phyloP scores from a whole-genome alignment of 2,113 vertebrate species.

The Drymodes brunneopygia region DNA sequence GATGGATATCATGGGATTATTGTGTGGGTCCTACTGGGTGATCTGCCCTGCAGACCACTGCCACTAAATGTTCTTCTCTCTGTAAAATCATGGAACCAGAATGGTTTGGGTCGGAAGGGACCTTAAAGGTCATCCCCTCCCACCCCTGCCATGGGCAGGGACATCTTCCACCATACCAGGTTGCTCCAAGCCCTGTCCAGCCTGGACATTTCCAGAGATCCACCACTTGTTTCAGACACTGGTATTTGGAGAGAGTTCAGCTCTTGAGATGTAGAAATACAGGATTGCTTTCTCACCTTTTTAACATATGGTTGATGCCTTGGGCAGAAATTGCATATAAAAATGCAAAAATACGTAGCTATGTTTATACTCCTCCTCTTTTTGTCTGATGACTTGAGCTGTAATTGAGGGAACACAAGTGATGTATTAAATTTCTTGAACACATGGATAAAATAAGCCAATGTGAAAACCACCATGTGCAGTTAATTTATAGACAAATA shows the following conservation, averaged over 20 bases:
- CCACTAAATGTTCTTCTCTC: neutral
- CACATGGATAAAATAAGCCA: constrained; percentile 58
- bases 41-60: neutral
- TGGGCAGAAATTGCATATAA: neutral
- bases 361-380: neutral
- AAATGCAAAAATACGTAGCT: neutral
- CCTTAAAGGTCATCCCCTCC: neutral
- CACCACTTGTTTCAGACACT: neutral
- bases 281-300: neutral
- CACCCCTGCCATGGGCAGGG: neutral
- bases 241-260: neutral
- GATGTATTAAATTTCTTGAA: constrained; percentile 46
- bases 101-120: neutral
- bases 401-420: constrained; percentile 4
- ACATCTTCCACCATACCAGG: neutral
- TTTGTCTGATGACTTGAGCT: neutral
- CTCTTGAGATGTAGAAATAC: neutral
- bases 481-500: constrained; percentile 70
- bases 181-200: neutral
- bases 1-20: neutral
- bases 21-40: neutral
- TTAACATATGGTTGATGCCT: neutral
- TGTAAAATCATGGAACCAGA: neutral
- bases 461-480: constrained; percentile 64
- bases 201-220: neutral